Evolutionary conservation across 2,888 invertebrate genomes (phyloP), one percentile per base, ranked within the genome.

Genomic region (Stegana nigrithorax): DNA sequence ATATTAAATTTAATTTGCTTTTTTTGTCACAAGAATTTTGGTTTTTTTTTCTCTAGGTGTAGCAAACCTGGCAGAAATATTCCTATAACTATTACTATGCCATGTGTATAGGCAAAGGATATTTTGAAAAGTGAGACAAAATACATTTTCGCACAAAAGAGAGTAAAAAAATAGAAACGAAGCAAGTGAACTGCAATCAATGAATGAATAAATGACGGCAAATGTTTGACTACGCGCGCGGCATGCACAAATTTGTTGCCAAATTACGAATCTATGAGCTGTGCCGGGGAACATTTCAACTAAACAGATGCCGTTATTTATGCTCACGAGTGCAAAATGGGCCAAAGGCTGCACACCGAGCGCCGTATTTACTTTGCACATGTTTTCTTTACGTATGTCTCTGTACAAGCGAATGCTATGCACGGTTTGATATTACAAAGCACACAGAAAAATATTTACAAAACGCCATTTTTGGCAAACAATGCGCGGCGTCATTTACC

Each of bases 111-210:
- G 39, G 58, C 51, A 67, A 63, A 63, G 57, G 61, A 60, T 65
- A 55, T 39, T 39, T 39, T 39, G n/a, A 26, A n/a, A n/a, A n/a
- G n/a, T n/a, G n/a, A n/a, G n/a, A n/a, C n/a, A n/a, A n/a, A n/a
- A n/a, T n/a, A n/a, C n/a, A n/a, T n/a, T n/a, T n/a, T n/a, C n/a
- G n/a, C n/a, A n/a, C n/a, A n/a, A n/a, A n/a, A n/a, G n/a, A n/a
- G n/a, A 23, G 42, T 21, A 21, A 23, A n/a, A n/a, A n/a, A n/a
- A n/a, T n/a, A n/a, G 56, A 19, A 25, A 19, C 39, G 45, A 59
- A 65, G 62, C 73, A 73, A n/a, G n/a, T n/a, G n/a, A n/a, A 75
- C 71, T 73, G 73, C 67, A 71, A 71, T 73, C 75, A 73, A 75
- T 73, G 73, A 75, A 73, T 65, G 66, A 71, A 68, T 69, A 69